Conservation (phyloP, 2,888 invertebrate species). For the Drosophila greeni region DNA sequence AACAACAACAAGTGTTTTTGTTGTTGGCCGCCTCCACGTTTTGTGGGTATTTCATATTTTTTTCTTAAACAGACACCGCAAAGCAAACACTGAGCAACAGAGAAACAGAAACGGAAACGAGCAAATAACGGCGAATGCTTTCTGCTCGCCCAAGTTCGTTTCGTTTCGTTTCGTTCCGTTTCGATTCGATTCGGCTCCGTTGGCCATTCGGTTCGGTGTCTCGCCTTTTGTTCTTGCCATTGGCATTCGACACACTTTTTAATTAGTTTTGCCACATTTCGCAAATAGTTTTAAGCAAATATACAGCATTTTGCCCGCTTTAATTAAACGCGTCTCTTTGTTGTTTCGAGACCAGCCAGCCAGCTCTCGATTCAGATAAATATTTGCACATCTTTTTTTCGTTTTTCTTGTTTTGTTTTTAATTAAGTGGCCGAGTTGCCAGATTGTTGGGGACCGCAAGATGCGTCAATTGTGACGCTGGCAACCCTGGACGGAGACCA, state of each 20-base stretch:
- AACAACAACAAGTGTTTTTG: slow-evolving; percentile 62
- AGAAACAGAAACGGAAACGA: slow-evolving; percentile 31
- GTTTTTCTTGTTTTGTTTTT: slow-evolving; percentile 11
- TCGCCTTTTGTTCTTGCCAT: slow-evolving; percentile 68
- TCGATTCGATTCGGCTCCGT: slow-evolving; percentile 12
- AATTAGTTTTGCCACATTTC: slow-evolving; percentile 70
- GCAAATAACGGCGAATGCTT: slow-evolving; percentile 33
- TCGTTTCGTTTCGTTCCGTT: slow-evolving; percentile 11
- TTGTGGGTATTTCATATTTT: slow-evolving; percentile 29
- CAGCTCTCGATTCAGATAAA: slow-evolving; percentile 46
- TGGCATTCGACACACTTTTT: slow-evolving; percentile 72
- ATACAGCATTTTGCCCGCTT: slow-evolving; percentile 54
- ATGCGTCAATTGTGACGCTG: slow-evolving; percentile 16
- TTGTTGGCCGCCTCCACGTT: slow-evolving; percentile 19
- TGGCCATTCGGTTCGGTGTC: slow-evolving; percentile 40
- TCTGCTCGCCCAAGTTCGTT: slow-evolving; percentile 7
- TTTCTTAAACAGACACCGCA: slow-evolving; percentile 36
- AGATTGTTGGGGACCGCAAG: neutral
- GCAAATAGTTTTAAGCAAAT: slow-evolving; percentile 70
- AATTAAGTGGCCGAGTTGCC: slow-evolving; percentile 23
- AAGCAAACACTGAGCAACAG: slow-evolving; percentile 32
- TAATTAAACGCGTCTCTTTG: slow-evolving; percentile 53
- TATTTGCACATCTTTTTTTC: slow-evolving; percentile 45
- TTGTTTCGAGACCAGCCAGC: slow-evolving; percentile 25
- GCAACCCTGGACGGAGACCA: slow-evolving; percentile 18